Percentiles rank a stretch among this genome's conserved stretches.
These are phyloP conservation scores for Ctenopoma multispine DNA, from an alignment of 2,797 vertebrate genomes.

Conservation along the genomic window DNA sequence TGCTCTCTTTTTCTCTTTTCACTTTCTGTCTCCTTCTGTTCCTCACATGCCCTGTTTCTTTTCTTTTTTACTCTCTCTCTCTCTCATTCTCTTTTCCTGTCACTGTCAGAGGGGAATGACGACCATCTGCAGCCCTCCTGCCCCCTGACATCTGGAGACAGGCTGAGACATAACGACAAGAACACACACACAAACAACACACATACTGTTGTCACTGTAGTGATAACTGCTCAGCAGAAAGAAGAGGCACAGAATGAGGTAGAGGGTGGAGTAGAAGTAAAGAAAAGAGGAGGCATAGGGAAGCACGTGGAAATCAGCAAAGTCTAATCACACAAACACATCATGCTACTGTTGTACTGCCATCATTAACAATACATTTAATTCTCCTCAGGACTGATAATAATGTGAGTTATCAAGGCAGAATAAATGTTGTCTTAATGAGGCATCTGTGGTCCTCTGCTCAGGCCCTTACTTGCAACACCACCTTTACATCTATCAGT, in stretches of 20 bases:
- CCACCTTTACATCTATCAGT: constrained; percentile 31
- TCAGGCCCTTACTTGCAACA: constrained; percentile 23
- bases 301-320: constrained; percentile 5
- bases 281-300: constrained; percentile 13
- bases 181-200: constrained; percentile 19
- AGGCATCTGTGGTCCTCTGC: constrained; percentile 16
- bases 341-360: constrained; percentile 48
- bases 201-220: constrained; percentile 30
- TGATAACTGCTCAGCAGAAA: constrained; percentile 37
- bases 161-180: constrained; percentile 52
- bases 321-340: constrained; percentile 43
- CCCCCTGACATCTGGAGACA: constrained; percentile 75
- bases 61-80: constrained; percentile 16
- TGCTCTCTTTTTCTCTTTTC: constrained; percentile 14
- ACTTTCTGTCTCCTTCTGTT: constrained; percentile 15
- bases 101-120: constrained; percentile 73
- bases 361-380: constrained; percentile 43
- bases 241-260: constrained; percentile 32
- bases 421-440: constrained; percentile 26
- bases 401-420: constrained; percentile 31
- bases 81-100: constrained; percentile 60
- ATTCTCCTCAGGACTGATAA: constrained; percentile 26
- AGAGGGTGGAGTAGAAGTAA: constrained; percentile 23
- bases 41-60: constrained; percentile 16
- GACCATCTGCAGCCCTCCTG: constrained; percentile 75